A percentile compares a stretch with the other conserved stretches of the same genome.
Conservation (phyloP, 2,113 vertebrate species). For the Climacteris rufus region DNA sequence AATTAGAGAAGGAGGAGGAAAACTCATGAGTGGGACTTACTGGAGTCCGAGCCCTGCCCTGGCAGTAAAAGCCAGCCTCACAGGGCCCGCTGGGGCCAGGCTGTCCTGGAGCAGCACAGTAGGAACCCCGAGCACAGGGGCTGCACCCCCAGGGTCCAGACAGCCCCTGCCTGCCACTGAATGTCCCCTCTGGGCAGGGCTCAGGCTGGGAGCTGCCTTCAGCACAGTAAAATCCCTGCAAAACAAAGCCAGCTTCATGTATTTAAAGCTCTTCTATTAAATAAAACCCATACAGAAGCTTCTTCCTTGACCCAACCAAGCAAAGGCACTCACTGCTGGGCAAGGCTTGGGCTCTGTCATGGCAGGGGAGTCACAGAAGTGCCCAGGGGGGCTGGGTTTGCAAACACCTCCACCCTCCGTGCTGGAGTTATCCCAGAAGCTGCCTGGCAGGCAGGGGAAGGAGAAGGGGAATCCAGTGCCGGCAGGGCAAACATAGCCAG, state of each 20-base stretch:
- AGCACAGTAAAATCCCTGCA: constrained; percentile 81
- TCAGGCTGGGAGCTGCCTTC: constrained; percentile 73
- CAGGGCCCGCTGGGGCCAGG: constrained; percentile 76
- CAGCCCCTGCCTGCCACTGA: constrained; percentile 67
- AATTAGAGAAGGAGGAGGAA: not conserved
- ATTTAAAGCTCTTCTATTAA: not conserved
- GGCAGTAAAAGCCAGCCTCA: constrained; percentile 82
- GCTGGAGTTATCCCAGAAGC: constrained; percentile 77
- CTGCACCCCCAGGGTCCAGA: constrained; percentile 65
- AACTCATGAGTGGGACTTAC: constrained; percentile 56
- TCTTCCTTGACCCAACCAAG: not conserved
- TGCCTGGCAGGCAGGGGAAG: constrained; percentile 78
- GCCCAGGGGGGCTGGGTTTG: constrained; percentile 71
- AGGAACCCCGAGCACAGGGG: constrained; percentile 77
- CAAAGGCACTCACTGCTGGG: constrained; percentile 69
- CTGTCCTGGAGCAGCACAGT: constrained; percentile 76
- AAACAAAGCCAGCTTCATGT: not conserved
- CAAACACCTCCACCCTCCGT: constrained; percentile 67
- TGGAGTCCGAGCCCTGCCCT: constrained; percentile 72
- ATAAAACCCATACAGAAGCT: rapidly evolving
- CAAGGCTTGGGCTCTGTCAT: constrained; percentile 73
- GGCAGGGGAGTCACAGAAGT: constrained; percentile 78
- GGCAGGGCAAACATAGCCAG: constrained; percentile 79
- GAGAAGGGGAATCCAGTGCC: constrained; percentile 82
- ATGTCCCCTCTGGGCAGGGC: constrained; percentile 83